Evolutionary conservation across 2,113 vertebrate genomes (phyloP), one percentile per base, ranked within the genome.

Genomic region (Haemorhous mexicanus): DNA sequence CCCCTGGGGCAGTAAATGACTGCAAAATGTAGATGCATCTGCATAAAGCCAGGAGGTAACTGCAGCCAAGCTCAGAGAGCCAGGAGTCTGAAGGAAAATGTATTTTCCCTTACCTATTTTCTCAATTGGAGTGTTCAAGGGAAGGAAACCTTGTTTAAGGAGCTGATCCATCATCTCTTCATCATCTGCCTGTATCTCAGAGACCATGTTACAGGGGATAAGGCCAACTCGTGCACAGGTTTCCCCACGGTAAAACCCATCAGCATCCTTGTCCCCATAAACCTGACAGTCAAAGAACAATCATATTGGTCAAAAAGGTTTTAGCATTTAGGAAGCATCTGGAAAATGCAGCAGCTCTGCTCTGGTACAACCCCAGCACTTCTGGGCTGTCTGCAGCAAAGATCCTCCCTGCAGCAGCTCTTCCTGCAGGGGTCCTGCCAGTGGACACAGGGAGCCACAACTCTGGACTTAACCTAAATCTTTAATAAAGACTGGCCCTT

Each of bases 131-230:
- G 99, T 99, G 96, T 98, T 99, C 82, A 99, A 96, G 10, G 99
- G 99, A 53, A 99, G 99, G 93, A 99, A 99, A 50, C 99, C 99
- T 96, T 99, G 99, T 74, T 99, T 98, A 10, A 99, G 97, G 9
- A 99, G 99, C 97, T 99, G 99, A 23, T 98, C 99, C 98, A 99
- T 98, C 99, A 99, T 99, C 68, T 99, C 98, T 32, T 99, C 98
- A 16, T 99, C 99, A 28, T 99, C 99, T 1, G 99, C 98, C 90
- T 99, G 99, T 91, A 99, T 99, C 93, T 99, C 99, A 2, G 99
- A 99, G 66, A 99, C 99, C 99, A 99, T 99, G 90, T 99, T 99
- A 70, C 99, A 99, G 1, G 99, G 99, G 59, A 99, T 99, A 93
- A 99, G 98, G 86, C 99, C 99, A 16, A 97, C 95, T 53, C 99